Evolutionary conservation across 2,113 vertebrate species (phyloP), one percentile per base, ranked within the genome.

Genomic region (Clarias batrachus): DNA sequence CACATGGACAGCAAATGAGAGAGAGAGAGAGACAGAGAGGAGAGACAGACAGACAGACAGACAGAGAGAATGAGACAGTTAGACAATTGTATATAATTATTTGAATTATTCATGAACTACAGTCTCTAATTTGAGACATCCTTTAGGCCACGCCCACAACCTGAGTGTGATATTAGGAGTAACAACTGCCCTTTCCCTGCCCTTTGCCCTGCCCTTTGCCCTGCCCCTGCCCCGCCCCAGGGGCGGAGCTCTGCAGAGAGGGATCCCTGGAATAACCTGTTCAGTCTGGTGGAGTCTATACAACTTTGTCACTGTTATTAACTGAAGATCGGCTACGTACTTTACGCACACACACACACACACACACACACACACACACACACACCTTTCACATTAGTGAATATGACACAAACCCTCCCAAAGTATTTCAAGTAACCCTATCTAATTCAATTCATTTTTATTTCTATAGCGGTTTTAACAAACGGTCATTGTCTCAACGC

Each of bases 1-100:
- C 48, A 48, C 48, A 48, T 48, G 48, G 48, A 48, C 48, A 48
- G 48, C 48, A 48, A 76, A 92, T 92, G 88, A 92, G 90, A 92
- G 90, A 87, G 86, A 25, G 4, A 21, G 78, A 30, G 48, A 6
- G 23, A 16, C 30, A 33, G 30, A 33, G 30, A 33, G 30, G 30
- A 33, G 30, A 33, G 74, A 48, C n/a, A 54, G n/a, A 48, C 13
- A 77, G 13, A 56, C 12, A 56, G 52, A 57, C 23, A 52, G 3
- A 25, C 4, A 14, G 16, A 23, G 37, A 23, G 5, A 68, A 6
- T 6, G 27, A 17, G 13, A 70, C 2, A 3, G 14, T 21, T 41
- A 10, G 70, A 41, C 37, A 41, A 41, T 71, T 9, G n/a, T n/a
- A 11, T 21, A 41, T 19, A 33, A 30, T 17, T 33, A 19, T 33